Evolutionary conservation across 2,113 vertebrate genomes (phyloP).

Genomic region (Pelodiscus sinensis): DNA sequence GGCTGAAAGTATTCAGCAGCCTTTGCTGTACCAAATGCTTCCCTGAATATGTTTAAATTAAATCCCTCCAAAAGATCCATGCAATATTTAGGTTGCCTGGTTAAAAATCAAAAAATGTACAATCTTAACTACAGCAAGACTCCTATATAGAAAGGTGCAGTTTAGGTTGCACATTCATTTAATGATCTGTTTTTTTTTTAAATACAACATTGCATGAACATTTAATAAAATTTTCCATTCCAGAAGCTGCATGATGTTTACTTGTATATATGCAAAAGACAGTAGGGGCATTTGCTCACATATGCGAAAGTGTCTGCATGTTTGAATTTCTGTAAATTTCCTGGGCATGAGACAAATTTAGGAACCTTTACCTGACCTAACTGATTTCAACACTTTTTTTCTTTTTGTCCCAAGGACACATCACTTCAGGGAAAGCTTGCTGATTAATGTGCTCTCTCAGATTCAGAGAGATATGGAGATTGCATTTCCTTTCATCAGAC

Average conservation of each 20-base stretch:
- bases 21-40: background rate
- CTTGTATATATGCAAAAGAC: background rate
- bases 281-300: background rate
- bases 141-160: background rate
- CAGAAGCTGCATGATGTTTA: background rate
- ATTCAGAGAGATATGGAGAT: constrained; percentile 40
- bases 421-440: constrained; percentile 16
- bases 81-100: too few species aligned
- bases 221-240: background rate
- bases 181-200: background rate
- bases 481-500: constrained; percentile 55
- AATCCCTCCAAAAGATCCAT: background rate
- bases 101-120: background rate
- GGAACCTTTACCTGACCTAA: background rate
- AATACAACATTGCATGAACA: background rate
- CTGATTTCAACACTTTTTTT: background rate
- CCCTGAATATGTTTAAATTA: background rate
- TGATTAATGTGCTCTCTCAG: constrained; percentile 20
- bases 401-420: constrained; percentile 7
- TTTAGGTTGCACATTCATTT: background rate
- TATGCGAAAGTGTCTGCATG: background rate
- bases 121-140: background rate
- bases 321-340: background rate
- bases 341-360: background rate
- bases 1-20: background rate